These are phyloP conservation scores for Fulmarus glacialis DNA, from an alignment of 2,113 vertebrate genomes.

Conservation along the genomic window DNA sequence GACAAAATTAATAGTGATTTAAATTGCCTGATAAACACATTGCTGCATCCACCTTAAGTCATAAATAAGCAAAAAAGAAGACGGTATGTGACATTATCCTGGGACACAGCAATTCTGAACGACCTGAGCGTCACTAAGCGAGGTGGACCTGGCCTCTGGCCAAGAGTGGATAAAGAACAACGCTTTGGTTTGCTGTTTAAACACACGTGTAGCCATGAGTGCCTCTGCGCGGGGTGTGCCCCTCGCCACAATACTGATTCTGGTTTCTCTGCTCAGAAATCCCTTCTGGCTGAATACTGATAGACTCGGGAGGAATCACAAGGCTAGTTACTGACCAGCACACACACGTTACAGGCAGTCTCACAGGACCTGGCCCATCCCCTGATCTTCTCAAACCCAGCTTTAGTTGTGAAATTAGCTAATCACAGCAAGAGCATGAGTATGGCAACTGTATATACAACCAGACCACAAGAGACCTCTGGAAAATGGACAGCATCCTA, in stretches of 20 bases:
- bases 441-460: not conserved
- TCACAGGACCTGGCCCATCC: not conserved
- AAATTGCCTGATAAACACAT: not conserved
- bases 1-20: not conserved
- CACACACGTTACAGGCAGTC: too few relatives aligned
- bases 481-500: rapidly evolving
- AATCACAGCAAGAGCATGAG: not conserved
- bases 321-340: not conserved
- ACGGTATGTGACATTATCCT: not conserved
- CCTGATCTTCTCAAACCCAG: not conserved
- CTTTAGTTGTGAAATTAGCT: not conserved
- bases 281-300: not conserved
- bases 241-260: too few relatives aligned
- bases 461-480: not conserved
- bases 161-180: rapidly evolving
- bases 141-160: not conserved
- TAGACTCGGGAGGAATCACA: not conserved
- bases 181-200: not conserved
- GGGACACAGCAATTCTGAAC: not conserved
- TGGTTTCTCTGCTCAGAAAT: not conserved
- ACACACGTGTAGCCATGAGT: rapidly evolving
- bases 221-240: not conserved
- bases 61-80: not conserved
- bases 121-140: not conserved
- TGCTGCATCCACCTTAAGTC: not conserved